These are phyloP conservation scores for Falcaria lacertinaria DNA, from an alignment of 2,888 invertebrate genomes.

Conservation along the genomic window DNA sequence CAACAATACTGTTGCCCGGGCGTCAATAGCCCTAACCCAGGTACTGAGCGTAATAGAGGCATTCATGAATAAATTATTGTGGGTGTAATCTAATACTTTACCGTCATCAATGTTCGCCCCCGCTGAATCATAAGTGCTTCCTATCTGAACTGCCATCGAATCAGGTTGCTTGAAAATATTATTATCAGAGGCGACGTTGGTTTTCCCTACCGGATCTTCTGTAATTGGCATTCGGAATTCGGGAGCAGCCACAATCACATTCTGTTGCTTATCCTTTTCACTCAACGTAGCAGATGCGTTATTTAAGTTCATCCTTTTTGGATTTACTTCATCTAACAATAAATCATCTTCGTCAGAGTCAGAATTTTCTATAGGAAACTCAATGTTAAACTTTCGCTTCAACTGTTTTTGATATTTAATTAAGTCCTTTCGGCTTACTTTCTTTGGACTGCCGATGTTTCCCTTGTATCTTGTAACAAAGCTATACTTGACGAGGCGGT, in stretches of 20 bases:
- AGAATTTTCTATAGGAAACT: constrained; percentile 39
- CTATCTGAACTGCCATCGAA: constrained; percentile 47
- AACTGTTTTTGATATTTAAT: constrained; percentile 42
- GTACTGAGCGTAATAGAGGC: too few species aligned
- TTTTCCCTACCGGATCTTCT: neutral
- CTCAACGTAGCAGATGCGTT: constrained; percentile 27
- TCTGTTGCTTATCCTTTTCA: constrained; percentile 19
- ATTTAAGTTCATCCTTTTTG: constrained; percentile 29
- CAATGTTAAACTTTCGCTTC: constrained; percentile 48
- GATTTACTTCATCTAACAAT: constrained; percentile 4
- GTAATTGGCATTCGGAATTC: neutral
- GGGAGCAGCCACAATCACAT: neutral
- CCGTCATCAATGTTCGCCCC: constrained; percentile 33
- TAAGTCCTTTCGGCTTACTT: constrained; percentile 39
- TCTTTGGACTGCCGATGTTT: constrained; percentile 49
- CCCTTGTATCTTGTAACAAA: constrained; percentile 68
- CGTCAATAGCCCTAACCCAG: too few species aligned
- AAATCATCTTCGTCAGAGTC: constrained; percentile 37
- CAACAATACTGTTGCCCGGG: too few species aligned
- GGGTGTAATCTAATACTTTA: too few species aligned
- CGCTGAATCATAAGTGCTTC: constrained; percentile 28
- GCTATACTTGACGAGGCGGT: constrained; percentile 62
- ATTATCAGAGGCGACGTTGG: constrained; percentile 5
- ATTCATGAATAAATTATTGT: too few species aligned
- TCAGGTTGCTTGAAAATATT: constrained; percentile 18